Evolutionary conservation across 2,797 vertebrate genomes (phyloP), one percentile per base, ranked within the genome.

Genomic region (Tangara arthus): DNA sequence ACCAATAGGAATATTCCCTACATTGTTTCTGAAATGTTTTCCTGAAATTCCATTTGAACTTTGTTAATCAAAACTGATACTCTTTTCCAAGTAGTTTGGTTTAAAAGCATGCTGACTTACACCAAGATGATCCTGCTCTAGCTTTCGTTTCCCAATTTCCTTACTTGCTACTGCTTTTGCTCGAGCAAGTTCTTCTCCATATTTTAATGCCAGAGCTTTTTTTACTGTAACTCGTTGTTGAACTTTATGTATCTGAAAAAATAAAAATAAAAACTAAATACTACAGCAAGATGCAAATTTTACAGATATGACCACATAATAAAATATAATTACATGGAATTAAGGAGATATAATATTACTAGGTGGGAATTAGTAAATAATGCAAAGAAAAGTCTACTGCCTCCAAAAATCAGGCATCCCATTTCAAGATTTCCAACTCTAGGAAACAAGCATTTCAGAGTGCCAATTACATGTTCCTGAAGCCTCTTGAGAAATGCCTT

Each of bases 161-260:
- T 98, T 97, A 81, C 98, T 98, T 22, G 97, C 98, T 16, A 98
- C 97, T 61, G 97, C 98, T 97, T 98, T 99, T 44, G 98, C 98
- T 91, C 98, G 98, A 71, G 98, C 94, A 97, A 99, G 97, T 34
- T 99, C 99, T 97, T 98, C 98, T 91, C 99, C 98, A 12, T 99
- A 96, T 92, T 97, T 98, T 65, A 98, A 90, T 1, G 98, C 97
- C 88, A 98, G 92, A 32, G 97, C 98, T 97, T 98, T 99, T 97
- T 99, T 99, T 53, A 98, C 80, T 16, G 98, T 97, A 91, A 99
- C 98, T 21, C 99, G 98, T 39, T 99, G 98, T 34, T 99, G 98
- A 35, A 99, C 98, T 72, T 98, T 98, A 59, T 98, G 98, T 96
- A 99, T 99, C 99, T 99, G 93, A 70, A 56, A 59, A 46, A 49